phyloP scores from a whole-genome alignment of 1,140 invertebrate species.

The Paraescarpia echinospica region DNA sequence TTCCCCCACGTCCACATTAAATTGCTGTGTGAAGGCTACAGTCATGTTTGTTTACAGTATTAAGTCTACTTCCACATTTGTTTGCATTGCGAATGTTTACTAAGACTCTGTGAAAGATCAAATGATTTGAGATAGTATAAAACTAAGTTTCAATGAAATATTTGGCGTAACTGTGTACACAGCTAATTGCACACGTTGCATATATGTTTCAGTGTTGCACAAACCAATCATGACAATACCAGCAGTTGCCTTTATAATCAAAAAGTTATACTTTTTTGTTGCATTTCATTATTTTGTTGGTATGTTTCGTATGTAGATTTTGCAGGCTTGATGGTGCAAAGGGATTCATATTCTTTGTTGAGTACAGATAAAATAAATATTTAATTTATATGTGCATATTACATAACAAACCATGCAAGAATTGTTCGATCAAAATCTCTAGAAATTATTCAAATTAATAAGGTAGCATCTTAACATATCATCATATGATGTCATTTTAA shows the following conservation, averaged over 20 bases:
- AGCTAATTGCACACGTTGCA: background rate
- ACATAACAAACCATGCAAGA: too few species aligned
- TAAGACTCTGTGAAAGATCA: background rate
- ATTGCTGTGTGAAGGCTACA: background rate
- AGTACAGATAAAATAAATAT: background rate
- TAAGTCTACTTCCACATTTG: background rate
- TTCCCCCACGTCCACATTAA: background rate
- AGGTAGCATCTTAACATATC: too few species aligned
- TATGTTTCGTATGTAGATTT: background rate
- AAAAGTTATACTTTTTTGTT: background rate
- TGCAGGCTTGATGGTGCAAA: background rate
- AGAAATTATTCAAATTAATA: too few species aligned
- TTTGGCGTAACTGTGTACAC: background rate
- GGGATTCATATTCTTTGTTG: too few species aligned
- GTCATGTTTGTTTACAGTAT: background rate
- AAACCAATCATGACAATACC: background rate
- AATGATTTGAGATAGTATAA: background rate
- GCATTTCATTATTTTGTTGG: background rate
- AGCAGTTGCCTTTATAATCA: background rate
- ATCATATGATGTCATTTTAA: too few species aligned
- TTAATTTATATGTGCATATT: too few species aligned
- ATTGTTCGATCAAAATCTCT: too few species aligned
- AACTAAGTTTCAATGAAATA: background rate
- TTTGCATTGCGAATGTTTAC: background rate
- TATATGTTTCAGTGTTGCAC: background rate